Evolutionary conservation across 1,140 invertebrate species (phyloP).

Genomic region (Brachionus asplanchnoidis): DNA sequence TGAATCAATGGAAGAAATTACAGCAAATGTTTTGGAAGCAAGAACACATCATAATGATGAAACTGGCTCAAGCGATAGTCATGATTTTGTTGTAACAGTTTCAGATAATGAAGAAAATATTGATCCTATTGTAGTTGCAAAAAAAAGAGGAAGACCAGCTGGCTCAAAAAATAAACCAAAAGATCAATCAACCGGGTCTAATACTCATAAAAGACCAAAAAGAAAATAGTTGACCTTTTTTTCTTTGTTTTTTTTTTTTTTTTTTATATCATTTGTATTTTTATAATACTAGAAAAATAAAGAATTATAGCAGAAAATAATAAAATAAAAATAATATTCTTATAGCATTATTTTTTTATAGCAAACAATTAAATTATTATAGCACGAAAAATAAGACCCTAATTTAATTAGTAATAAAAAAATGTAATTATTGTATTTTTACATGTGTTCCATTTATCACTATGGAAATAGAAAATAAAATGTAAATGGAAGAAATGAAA

Average conservation of each 20-base stretch:
- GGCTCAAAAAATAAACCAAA: too few relatives aligned
- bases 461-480: neutral
- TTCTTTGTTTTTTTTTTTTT: neutral
- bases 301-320: neutral
- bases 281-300: neutral
- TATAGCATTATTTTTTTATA: neutral
- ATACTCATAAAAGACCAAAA: too few relatives aligned
- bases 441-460: neutral
- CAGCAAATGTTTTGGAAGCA: neutral
- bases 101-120: neutral
- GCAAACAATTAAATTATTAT: too few relatives aligned
- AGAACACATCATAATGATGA: too few relatives aligned
- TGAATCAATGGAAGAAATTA: neutral
- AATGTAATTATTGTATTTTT: too few relatives aligned
- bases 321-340: neutral
- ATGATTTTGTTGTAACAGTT: neutral
- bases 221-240: neutral
- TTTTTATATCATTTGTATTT: neutral
- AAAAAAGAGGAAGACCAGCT: too few relatives aligned
- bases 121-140: too few relatives aligned
- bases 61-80: neutral
- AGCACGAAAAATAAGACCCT: neutral
- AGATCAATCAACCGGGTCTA: too few relatives aligned
- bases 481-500: neutral
- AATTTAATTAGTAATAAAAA: too few relatives aligned